These are phyloP conservation scores for Petrocephalus schoutedeni DNA, from an alignment of 2,797 vertebrate genomes.

Conservation along the genomic window DNA sequence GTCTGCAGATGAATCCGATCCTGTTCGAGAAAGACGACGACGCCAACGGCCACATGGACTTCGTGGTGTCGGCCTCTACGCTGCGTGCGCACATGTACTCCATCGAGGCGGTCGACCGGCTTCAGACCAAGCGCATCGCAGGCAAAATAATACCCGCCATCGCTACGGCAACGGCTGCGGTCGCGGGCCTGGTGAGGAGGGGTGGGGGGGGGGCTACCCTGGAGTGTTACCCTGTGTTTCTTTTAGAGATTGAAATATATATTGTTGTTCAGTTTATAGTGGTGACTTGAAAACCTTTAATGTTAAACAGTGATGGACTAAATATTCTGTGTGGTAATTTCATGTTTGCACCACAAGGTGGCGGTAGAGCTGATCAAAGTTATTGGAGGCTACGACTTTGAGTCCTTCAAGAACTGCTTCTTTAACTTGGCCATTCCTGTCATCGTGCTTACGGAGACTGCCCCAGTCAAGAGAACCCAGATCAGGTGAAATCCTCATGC, in stretches of 20 bases:
- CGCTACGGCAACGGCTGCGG: slow-evolving; percentile 91
- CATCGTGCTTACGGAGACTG: slow-evolving; percentile 85
- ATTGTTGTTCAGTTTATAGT: not conserved
- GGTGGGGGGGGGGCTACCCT: not conserved
- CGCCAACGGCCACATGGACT: slow-evolving; percentile 87
- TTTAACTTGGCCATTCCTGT: slow-evolving; percentile 96
- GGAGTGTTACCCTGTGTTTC: not conserved
- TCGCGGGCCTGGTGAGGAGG: slow-evolving; percentile 84
- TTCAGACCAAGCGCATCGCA: slow-evolving; percentile 95
- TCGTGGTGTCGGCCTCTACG: slow-evolving; percentile 83
- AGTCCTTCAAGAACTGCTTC: slow-evolving; percentile 94
- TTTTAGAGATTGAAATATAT: not conserved
- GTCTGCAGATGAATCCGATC: slow-evolving; percentile 74
- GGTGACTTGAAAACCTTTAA: not conserved
- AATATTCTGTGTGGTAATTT: slow-evolving; percentile 7
- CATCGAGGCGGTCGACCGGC: slow-evolving; percentile 85
- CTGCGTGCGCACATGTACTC: slow-evolving; percentile 88
- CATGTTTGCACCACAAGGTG: slow-evolving; percentile 63
- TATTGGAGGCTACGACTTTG: slow-evolving; percentile 74
- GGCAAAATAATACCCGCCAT: slow-evolving; percentile 98
- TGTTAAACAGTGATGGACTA: not conserved
- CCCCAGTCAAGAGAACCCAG: slow-evolving; percentile 77
- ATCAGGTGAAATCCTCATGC: slow-evolving; percentile 69
- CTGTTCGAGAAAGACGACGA: slow-evolving; percentile 95
- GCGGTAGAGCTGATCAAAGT: slow-evolving; percentile 90